Evolutionary conservation across 1,140 invertebrate species (phyloP), one percentile per base, ranked within the genome.

Genomic region (Cherax destructor): DNA sequence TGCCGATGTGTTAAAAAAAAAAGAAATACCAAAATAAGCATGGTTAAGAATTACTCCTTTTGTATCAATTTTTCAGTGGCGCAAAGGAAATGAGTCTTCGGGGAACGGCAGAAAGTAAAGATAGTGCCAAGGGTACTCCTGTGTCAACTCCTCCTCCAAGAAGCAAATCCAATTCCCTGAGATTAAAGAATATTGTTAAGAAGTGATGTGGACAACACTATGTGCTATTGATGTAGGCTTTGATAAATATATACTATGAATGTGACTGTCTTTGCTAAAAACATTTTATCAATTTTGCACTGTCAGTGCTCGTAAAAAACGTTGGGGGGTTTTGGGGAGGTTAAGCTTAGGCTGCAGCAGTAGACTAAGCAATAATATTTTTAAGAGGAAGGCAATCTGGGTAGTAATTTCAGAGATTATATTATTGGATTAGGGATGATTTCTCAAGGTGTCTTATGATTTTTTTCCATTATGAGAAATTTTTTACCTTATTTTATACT

Each of bases 11-110:
- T n/a, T n/a, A n/a, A n/a, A n/a, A n/a, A n/a, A n/a, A n/a, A n/a
- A n/a, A n/a, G n/a, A n/a, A n/a, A 41, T 41, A 41, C 30, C 2
- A 2, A 41, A 41, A 41, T 41, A 41, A 41, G 30, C 30, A 41
- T 41, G 30, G 30, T 41, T 41, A 41, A 41, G 30, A 41, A 41
- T 41, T 41, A 41, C 30, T 41, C 0, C 30, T 41, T 41, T 41
- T 41, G 30, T 41, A 41, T 41, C 0, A 41, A 18, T 74, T 6
- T 74, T 74, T 69, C 86, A 88, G 87, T 56, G 87, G 87, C 74
- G 87, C 87, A 52, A 88, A 88, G 50, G 87, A 88, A 41, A 56
- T 88, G 59, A 88, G 87, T 81, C 52, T 88, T 18, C 78, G 79
- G 30, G 78, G 79, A 74, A 41, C 24, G n/a, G 47, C 16, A 10